Base-by-base conservation (phyloP, 2,888 invertebrate genomes). In the Orthosia incerta region DNA sequence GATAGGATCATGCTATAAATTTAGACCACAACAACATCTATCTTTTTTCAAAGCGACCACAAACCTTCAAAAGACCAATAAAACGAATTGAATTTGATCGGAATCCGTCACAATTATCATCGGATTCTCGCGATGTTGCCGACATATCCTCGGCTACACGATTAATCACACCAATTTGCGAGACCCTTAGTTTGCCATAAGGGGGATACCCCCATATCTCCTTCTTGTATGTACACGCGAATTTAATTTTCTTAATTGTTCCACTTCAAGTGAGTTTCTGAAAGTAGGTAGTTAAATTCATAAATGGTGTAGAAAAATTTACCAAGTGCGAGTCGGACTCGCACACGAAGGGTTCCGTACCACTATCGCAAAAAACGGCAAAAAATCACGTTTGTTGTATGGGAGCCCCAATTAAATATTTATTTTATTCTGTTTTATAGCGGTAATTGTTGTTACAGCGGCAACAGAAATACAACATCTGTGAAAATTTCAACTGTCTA, bases 151-250 rank as follows among this genome's bases (percentile, higher is more conserved):
- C 63, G 20, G 51, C 65, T 61, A 76, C 76, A 82, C 81, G 74
- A 86, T 86, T 86, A 86, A 86, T 86, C 85, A 85, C 78, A 77
- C 66, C 79, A 85, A 86, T 85, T 86, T 80, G 74, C 60, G 80
- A 76, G 80, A 71, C 74, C 61, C 69, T 79, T 78, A 84, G 74
- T 80, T 76, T 59, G 39, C 70, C 79, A 74, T n/a, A 26, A 39
- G 31, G 46, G 45, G 23, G 23, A 18, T 4, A 20, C 50, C 63
- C 61, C 64, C 26, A 31, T 39, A 46, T 26, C 64, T 62, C 62
- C 62, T 20, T 57, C 74, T 80, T 66, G 66, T 39, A 59, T n/a
- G 74, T 65, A 74, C 69, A 63, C 68, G 60, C 64, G 55, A 84
- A 82, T 79, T 86, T 60, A 71, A 80, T 83, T 83, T 80, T 74